A percentile compares a stretch with the other conserved stretches of the same genome.
Conservation (phyloP, 2,888 invertebrate genomes). For the Muschampia plurimacula region DNA sequence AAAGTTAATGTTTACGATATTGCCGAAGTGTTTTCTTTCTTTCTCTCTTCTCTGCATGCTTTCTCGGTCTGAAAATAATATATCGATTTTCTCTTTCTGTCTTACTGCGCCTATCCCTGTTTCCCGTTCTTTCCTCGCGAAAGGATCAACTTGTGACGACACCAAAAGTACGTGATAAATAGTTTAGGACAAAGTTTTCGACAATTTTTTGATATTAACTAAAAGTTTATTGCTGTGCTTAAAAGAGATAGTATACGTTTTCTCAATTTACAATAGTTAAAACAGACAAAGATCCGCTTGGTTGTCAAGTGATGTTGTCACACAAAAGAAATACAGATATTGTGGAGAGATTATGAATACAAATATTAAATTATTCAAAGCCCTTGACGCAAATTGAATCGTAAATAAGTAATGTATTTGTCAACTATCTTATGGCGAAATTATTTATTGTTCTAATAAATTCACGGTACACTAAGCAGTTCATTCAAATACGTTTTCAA, state of each 20-base stretch:
- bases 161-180: constrained; percentile 29
- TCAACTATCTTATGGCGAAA: neutral
- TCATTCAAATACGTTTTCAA: neutral
- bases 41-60: constrained; percentile 56
- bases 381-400: constrained; percentile 9
- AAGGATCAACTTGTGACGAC: constrained; percentile 48
- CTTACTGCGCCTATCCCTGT: constrained; percentile 54
- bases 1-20: neutral
- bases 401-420: constrained; percentile 20
- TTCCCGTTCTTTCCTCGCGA: constrained; percentile 46
- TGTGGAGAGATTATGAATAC: constrained; percentile 4
- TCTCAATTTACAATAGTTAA: neutral
- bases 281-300: neutral
- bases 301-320: neutral
- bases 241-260: neutral
- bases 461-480: neutral
- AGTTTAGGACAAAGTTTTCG: constrained; percentile 18
- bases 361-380: constrained; percentile 8
- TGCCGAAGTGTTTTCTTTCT: constrained; percentile 53
- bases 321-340: constrained; percentile 1
- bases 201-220: neutral
- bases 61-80: constrained; percentile 52
- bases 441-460: constrained; percentile 18
- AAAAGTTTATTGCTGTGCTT: neutral
- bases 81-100: constrained; percentile 64